phyloP scores from a whole-genome alignment of 2,113 vertebrate species.

The Zeus faber region DNA sequence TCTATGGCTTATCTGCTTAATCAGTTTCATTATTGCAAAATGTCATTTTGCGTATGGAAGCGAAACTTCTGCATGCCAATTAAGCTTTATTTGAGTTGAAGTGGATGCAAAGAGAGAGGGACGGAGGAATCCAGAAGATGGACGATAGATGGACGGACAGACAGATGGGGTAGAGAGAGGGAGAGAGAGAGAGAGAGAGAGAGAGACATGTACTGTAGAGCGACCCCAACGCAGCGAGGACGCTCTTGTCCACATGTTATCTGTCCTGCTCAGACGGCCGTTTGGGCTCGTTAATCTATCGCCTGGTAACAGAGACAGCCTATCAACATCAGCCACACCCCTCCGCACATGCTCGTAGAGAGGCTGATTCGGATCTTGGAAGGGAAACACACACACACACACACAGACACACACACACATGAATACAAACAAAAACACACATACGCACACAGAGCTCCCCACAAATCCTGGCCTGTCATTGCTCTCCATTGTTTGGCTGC shows the following conservation, averaged over 20 bases:
- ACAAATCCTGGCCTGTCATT: slow-evolving; percentile 79
- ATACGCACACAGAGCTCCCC: slow-evolving; percentile 37
- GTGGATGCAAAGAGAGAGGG: not conserved
- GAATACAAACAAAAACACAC: slow-evolving; percentile 24
- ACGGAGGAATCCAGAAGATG: slow-evolving; percentile 2
- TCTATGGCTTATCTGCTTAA: no score
- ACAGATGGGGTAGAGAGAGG: not conserved
- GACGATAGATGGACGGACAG: slow-evolving; percentile 11
- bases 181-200: not conserved
- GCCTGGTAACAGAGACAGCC: slow-evolving; percentile 76
- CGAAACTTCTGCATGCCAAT: no score
- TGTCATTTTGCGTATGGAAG: no score
- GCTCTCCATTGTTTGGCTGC: slow-evolving; percentile 75
- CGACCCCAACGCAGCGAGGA: slow-evolving; percentile 15
- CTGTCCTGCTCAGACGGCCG: slow-evolving; percentile 66
- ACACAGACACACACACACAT: slow-evolving; percentile 18
- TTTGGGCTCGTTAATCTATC: slow-evolving; percentile 72
- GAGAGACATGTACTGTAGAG: not conserved
- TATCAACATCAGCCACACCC: slow-evolving; percentile 73
- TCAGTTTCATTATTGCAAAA: no score
- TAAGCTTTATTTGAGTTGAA: no score
- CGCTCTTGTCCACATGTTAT: slow-evolving; percentile 56
- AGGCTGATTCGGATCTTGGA: slow-evolving; percentile 66
- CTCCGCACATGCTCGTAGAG: slow-evolving; percentile 71
- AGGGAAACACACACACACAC: slow-evolving; percentile 42